phyloP scores from a whole-genome alignment of 2,888 invertebrate genomes.

The Lydus trimaculatus region DNA sequence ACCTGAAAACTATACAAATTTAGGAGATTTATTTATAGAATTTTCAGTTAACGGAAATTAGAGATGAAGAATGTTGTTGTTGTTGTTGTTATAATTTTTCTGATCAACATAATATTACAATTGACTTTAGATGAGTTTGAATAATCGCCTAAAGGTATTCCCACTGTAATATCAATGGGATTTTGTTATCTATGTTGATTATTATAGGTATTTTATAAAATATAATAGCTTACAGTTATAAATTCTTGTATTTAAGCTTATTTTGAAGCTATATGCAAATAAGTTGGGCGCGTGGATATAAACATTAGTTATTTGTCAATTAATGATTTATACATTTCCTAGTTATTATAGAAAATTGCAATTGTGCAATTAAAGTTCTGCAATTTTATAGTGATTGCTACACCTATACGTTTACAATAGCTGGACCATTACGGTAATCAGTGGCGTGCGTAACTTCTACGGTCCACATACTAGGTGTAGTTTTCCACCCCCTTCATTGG shows the following conservation, averaged over 20 bases:
- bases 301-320: not conserved
- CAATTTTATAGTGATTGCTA: no score
- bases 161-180: not conserved
- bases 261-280: no score
- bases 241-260: not conserved
- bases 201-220: not conserved
- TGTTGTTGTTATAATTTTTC: not conserved
- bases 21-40: not conserved
- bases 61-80: not conserved
- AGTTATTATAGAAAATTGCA: not conserved
- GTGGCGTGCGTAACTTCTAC: no score
- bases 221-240: not conserved
- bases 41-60: not conserved
- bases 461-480: no score
- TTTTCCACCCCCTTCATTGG: no score
- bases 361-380: not conserved
- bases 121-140: not conserved
- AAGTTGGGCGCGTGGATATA: not conserved
- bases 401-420: no score
- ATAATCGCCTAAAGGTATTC: not conserved
- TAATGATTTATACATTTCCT: not conserved
- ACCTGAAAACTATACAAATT: not conserved
- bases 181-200: not conserved
- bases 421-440: no score
- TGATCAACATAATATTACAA: not conserved